Base-by-base conservation (phyloP, 2,888 invertebrate species). In the Thelaira solivaga region DNA sequence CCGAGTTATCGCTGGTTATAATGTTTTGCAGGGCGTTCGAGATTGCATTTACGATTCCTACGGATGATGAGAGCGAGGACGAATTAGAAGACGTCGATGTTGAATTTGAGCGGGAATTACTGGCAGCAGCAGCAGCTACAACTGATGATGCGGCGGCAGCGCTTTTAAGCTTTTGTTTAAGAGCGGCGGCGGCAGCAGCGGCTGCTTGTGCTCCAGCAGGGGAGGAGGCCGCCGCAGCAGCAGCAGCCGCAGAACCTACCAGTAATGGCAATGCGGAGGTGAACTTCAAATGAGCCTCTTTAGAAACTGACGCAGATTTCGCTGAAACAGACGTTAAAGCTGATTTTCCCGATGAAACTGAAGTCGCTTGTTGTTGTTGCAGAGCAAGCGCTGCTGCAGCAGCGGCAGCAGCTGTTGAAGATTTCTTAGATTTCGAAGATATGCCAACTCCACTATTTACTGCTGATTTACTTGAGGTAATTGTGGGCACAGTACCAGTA, bases 1-100 rank as follows among this genome's bases (percentile, higher is more conserved):
- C 94, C 89, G 95, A 93, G 90, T 94, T 94, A 91, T 94, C 94
- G 92, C 95, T 94, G 90, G 94, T 93, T 90, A 92, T 83, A 90
- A 92, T 82, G 67, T 86, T 87, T 76, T 88, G 87, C 81, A 87
- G 80, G 22, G 86, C 87, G 55, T 84, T 87, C 13, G 87, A 86
- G 51, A 87, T 85, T 57, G 85, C 87, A 81, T 86, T 88, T 45
- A 86, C 86, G 74, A 88, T 85, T 29, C 87, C 88, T 67, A 84
- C 86, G 26, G 88, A 86, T 13, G 88, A 86, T 4, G 87, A 87
- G 10, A 87, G 76, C 41, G 88, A 85, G 13, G 88, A 88, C 29
- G 86, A 85, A 69, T 86, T 87, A 36, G 88, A 87, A 51, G 88
- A 86, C 65, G 88, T 83, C 11, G 87, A 85, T n/a, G 83, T 83